Base-by-base conservation (phyloP, 1,140 invertebrate species). In the Bombus sibiricus region DNA sequence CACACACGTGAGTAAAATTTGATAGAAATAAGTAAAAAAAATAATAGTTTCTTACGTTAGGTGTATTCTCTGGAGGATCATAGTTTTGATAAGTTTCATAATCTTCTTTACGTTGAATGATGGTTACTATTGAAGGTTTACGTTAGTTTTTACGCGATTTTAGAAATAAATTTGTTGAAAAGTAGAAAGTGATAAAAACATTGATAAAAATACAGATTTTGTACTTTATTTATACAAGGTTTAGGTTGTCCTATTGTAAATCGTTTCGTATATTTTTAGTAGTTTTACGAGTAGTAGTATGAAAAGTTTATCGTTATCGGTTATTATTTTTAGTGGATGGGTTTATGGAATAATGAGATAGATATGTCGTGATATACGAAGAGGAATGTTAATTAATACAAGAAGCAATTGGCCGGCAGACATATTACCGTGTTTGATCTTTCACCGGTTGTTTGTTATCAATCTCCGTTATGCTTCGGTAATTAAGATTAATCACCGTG, bases 401-500 rank as follows among this genome's bases (percentile, higher is more conserved):
- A 47, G 66, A 43, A 79, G 75, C 64, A 59, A 32, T 79, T 71
- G 32, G n/a, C 37, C 37, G 3, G 12, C 12, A 71, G 75, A 84
- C 64, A 34, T 71, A 79, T 78, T 71, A n/a, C 82, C n/a, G 75
- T 39, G 53, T 84, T 80, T 71, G 75, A 84, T 84, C 83, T 79
- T 59, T 84, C 68, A 43, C 15, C 69, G 32, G n/a, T 72, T 80
- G 76, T 80, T 84, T 72, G 28, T 79, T 84, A 80, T 80, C 83
- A 80, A 84, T 72, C 76, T 80, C 62, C 76, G 83, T 84, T 84
- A 84, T 80, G 83, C 66, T 78, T 72, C 76, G 83, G 39, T 84
- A 84, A 84, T 84, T 84, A 84, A 84, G 83, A 84, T 84, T 84
- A 80, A 84, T 84, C 83, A 62, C 66, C 39, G 76, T 34, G 75